Evolutionary conservation across 2,797 vertebrate genomes (phyloP), one percentile per base, ranked within the genome.

Genomic region (Acanthurus leucopareius): DNA sequence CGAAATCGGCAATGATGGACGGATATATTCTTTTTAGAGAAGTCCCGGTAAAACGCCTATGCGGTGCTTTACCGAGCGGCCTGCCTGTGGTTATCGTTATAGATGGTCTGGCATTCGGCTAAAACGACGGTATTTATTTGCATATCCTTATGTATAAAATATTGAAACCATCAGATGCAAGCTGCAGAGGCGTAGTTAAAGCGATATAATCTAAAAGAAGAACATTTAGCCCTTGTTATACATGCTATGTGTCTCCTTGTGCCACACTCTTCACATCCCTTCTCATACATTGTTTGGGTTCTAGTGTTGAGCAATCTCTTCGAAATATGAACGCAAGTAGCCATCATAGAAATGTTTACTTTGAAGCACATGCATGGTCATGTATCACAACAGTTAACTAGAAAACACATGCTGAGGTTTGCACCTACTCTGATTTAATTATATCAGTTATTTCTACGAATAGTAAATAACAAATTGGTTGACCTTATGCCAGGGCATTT

Each of bases 41-140:
- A 64, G 17, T 58, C 40, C 2, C 7, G 10, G 42, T 79, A 17
- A 73, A 87, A 84, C 75, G 79, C 80, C 80, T 73, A 32, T 86
- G 82, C 73, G 42, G 78, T 38, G 75, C 59, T 82, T 62, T 20
- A 52, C n/a, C 3, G 9, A 77, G 62, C 73, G 84, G 88, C 88
- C 87, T 89, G 56, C 52, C 1, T 14, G 16, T 10, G 13, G 11
- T 28, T 61, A 16, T 17, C 47, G 19, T 20, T 48, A 5, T 17
- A 16, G 52, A 7, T 66, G 32, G 51, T 73, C 49, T 56, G 45
- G 3, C 70, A 35, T 77, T 73, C 15, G 1, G 11, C 52, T 69
- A 14, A 28, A 73, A 64, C 17, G 4, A 35, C 19, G 9, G 19
- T 40, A 8, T 73, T 49, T 49, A 19, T 51, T 53, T 48, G 11